Evolutionary conservation across 1,140 invertebrate genomes (phyloP).

Genomic region (Mercenaria mercenaria): DNA sequence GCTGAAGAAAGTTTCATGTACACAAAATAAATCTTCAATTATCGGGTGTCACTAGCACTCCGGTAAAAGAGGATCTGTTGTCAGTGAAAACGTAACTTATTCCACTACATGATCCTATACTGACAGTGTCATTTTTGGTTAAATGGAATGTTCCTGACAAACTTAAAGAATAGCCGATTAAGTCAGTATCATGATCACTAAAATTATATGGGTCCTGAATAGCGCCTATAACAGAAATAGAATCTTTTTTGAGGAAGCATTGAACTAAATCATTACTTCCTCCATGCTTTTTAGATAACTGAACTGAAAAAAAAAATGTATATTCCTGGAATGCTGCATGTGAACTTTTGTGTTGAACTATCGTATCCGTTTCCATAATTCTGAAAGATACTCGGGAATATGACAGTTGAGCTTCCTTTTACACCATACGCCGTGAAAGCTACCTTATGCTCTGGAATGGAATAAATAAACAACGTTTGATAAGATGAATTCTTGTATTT

Average conservation of each 20-base stretch:
- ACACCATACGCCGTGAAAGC: no score
- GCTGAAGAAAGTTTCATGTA: no score
- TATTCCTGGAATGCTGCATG: not conserved
- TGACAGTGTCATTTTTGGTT: not conserved
- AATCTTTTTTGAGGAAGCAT: no score
- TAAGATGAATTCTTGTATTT: no score
- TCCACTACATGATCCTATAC: not conserved
- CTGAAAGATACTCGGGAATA: no score
- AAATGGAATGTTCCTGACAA: not conserved
- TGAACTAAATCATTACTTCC: no score
- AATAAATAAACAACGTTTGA: no score
- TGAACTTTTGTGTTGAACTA: not conserved
- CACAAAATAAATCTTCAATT: not conserved
- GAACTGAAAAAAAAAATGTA: not conserved
- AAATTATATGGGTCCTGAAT: not conserved
- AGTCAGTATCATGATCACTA: not conserved
- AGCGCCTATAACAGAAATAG: no score
- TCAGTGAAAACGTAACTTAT: not conserved
- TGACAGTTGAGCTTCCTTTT: no score
- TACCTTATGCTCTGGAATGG: no score
- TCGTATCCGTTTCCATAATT: no score
- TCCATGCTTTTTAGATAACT: not conserved
- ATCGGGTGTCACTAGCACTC: not conserved
- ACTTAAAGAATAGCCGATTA: not conserved
- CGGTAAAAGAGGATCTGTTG: not conserved